Evolutionary conservation across 2,113 vertebrate species (phyloP), one percentile per base, ranked within the genome.

Genomic region (Pyxicephalus adspersus): DNA sequence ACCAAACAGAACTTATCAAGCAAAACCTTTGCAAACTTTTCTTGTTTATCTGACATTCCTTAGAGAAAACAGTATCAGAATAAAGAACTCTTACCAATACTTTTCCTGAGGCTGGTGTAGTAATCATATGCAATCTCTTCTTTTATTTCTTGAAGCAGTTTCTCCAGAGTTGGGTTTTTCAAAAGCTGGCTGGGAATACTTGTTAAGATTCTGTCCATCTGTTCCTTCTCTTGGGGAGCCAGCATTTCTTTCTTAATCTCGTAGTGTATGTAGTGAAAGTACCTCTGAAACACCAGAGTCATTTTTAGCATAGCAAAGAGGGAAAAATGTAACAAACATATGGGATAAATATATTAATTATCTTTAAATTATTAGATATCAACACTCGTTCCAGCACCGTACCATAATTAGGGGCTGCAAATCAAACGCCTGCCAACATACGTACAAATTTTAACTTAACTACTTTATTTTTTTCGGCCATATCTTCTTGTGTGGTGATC

Each of bases 111-210:
- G 84, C 90, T 89, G 1, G 75, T 84, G 77, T 28, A 22, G 85
- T 96, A 97, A 86, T 94, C 89, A 9, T 45, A 64, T 74, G 90
- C 84, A 85, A 95, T 86, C 84, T 97, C 96, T 66, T 93, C 85
- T 83, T 86, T 63, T 25, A 97, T 86, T 54, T 60, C 16, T 0
- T 20, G 50, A 70, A 86, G 82, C 31, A 94, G 58, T 17, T 68
- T 82, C 71, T 90, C 83, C 76, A 92, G 83, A 15, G 83, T 13
- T 64, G 83, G 84, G 16, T 78, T 89, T 13, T 57, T 74, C 26
- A 90, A 77, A 82, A 92, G n/a, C 13, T 66, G 17, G 83, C 19
- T 0, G 76, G 95, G 90, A 84, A 96, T 83, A 77, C 74, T 86
- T 20, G 84, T 72, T 79, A 91, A 85, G 85, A 98, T 94, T 79